Base-by-base conservation (phyloP, 2,888 invertebrate species). In the Rhopalosiphum nymphaeae region DNA sequence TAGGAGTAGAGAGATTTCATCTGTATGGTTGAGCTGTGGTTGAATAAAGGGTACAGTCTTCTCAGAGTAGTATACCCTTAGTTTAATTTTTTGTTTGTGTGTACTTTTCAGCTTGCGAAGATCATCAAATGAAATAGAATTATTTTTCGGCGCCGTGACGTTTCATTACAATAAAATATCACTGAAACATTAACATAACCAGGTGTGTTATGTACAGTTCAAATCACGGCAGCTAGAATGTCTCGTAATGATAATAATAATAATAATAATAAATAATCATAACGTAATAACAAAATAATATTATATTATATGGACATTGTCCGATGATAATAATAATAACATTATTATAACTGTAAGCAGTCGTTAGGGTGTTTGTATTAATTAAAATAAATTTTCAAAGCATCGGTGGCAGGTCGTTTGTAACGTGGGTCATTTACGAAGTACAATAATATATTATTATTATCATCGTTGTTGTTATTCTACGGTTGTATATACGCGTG, bases 301-400 rank as follows among this genome's bases (percentile, higher is more conserved):
- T 67, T 67, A n/a, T 67, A 67, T 67, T n/a, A 16, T 67, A 67
- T 13, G 67, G 67, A 16, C 67, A 67, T n/a, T n/a, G 16, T n/a
- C 13, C n/a, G 16, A 13, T 13, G 67, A 67, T n/a, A 10, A n/a
- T 3, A 11, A n/a, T 61, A 61, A n/a, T n/a, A 67, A 78, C 36
- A 36, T 78, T 78, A 36, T 36, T 36, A 36, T 78, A 21, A 78
- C 36, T 29, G 3, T 78, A 36, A 78, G 36, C 21, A 36, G n/a
- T 67, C n/a, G 9, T 36, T 7, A 21, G 36, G 78, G 21, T 3
- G 36, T 42, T 21, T 3, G 21, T 78, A 78, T 78, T 78, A 78
- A 78, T 78, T 78, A 78, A 78, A 78, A 78, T 78, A 36, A 78
- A 78, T 78, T 78, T 36, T 36, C 78, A 36, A 78, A 78, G 78